These are phyloP conservation scores for Oriolus oriolus DNA, from an alignment of 2,113 vertebrate genomes.

Conservation along the genomic window DNA sequence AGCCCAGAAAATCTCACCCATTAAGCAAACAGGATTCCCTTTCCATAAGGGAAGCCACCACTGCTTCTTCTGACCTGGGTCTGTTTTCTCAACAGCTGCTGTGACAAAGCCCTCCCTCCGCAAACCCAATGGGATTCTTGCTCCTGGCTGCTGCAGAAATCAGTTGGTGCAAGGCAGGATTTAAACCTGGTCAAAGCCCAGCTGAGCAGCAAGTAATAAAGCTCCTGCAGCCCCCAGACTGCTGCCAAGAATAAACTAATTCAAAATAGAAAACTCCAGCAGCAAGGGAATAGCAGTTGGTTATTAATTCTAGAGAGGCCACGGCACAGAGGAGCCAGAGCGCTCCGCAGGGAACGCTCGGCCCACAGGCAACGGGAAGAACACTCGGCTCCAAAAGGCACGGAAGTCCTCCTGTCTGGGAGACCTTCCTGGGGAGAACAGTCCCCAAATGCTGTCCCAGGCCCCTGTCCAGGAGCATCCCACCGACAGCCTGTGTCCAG, in stretches of 20 bases:
- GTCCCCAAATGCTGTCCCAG: neutral
- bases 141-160: neutral
- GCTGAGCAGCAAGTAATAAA: neutral
- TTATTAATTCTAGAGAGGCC: neutral
- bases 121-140: neutral
- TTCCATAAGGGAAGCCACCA: neutral
- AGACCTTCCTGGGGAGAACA: neutral
- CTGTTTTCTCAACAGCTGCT: neutral
- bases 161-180: rapidly evolving
- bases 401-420: neutral
- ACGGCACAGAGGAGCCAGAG: neutral
- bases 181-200: neutral
- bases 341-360: rapidly evolving
- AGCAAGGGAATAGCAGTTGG: neutral
- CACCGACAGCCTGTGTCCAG: rapidly evolving
- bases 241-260: neutral
- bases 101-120: neutral
- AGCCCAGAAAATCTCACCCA: neutral
- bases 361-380: neutral
- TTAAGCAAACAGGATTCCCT: neutral
- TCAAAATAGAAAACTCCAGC: neutral
- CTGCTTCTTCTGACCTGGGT: neutral
- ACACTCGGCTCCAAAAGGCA: neutral
- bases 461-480: neutral
- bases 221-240: neutral